Percentiles rank a stretch among this genome's conserved stretches.
Evolutionary conservation across 2,888 invertebrate genomes (phyloP).

Genomic region (Drosophila meridiana): DNA sequence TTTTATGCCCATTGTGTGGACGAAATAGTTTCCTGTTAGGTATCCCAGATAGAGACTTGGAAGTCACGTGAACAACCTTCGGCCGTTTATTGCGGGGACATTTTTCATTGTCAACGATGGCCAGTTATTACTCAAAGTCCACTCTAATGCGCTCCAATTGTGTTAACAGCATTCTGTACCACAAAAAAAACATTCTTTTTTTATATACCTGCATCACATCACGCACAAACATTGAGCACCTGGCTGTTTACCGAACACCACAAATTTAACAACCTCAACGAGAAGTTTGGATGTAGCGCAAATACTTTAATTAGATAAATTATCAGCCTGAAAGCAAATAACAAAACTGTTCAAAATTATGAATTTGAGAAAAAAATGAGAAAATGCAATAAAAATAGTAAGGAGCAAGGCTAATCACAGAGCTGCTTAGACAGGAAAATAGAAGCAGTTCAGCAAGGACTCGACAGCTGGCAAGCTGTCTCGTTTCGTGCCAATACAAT

Average conservation of each 20-base stretch:
- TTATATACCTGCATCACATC: conserved; percentile 23
- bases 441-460: not conserved
- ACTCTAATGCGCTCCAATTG: conserved; percentile 68
- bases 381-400: not conserved
- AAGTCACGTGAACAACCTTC: conserved; percentile 24
- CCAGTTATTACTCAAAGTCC: conserved; percentile 72
- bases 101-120: conserved; percentile 70
- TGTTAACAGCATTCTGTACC: conserved; percentile 57
- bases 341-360: not conserved
- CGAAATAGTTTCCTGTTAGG: conserved; percentile 52
- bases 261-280: not conserved
- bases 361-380: too few relatives aligned
- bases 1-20: conserved; percentile 50
- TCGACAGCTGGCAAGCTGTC: conserved; percentile 23
- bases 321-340: not conserved
- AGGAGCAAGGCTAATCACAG: not conserved
- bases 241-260: not conserved
- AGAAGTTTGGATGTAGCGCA: not conserved
- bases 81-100: conserved; percentile 59
- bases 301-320: not conserved
- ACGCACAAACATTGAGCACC: not conserved
- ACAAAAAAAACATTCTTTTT: conserved; percentile 37
- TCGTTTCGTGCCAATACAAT: conserved; percentile 25
- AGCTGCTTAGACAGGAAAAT: too few relatives aligned
- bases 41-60: conserved; percentile 16